phyloP scores from a whole-genome alignment of 2,888 invertebrate genomes.

The Harpagoxenus sublaevis region DNA sequence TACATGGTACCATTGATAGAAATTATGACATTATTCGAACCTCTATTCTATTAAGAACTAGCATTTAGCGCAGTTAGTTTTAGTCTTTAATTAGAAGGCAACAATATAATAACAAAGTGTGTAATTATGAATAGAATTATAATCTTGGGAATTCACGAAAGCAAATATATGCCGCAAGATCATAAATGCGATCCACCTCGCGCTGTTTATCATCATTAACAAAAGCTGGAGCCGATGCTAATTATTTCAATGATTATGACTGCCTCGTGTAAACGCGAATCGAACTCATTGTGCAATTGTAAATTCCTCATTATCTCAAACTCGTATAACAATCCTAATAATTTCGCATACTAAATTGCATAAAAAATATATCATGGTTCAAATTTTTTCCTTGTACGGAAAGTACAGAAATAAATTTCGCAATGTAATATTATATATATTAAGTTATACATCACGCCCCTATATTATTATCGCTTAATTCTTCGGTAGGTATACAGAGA shows the following conservation, averaged over 20 bases:
- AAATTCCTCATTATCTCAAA: slow-evolving; percentile 34
- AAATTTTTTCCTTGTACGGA: neutral
- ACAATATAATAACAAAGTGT: neutral
- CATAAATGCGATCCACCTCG: slow-evolving; percentile 20
- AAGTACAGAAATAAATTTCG: neutral
- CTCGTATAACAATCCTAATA: slow-evolving; percentile 23
- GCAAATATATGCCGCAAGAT: neutral
- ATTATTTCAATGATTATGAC: slow-evolving; percentile 56
- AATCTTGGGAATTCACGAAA: slow-evolving; percentile 4
- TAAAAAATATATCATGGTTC: neutral
- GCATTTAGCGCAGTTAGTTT: neutral
- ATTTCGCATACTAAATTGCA: neutral
- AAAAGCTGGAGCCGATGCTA: slow-evolving; percentile 40
- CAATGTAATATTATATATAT: neutral
- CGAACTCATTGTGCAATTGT: slow-evolving; percentile 40
- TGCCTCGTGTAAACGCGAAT: slow-evolving; percentile 33
- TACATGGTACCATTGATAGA: neutral
- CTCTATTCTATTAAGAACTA: neutral
- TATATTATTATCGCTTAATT: neutral
- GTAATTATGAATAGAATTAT: slow-evolving; percentile 15
- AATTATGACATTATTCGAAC: neutral
- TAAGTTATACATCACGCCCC: neutral
- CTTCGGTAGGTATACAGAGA: neutral
- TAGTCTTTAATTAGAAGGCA: neutral
- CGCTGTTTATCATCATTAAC: slow-evolving; percentile 36